phyloP scores from a whole-genome alignment of 2,888 invertebrate species.

The Dascillus cervinus region DNA sequence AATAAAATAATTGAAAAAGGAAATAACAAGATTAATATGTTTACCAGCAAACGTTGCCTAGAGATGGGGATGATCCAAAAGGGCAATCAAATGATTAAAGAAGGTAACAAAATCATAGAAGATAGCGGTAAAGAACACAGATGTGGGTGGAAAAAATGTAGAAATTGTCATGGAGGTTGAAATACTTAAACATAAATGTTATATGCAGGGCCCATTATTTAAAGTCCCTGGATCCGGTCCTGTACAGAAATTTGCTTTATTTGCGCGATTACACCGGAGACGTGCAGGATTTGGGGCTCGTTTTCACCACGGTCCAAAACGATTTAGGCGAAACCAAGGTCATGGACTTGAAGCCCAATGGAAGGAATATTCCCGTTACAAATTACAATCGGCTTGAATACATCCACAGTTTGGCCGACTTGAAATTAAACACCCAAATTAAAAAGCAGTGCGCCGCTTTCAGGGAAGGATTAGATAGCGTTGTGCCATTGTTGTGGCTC shows the following conservation, averaged over 20 bases:
- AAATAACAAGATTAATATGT: too few relatives aligned
- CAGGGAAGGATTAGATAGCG: constrained; percentile 81
- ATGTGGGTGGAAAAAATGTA: constrained; percentile 7
- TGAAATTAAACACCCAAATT: constrained; percentile 87
- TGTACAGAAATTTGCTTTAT: constrained; percentile 85
- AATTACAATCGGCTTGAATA: constrained; percentile 92
- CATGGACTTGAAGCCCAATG: constrained; percentile 86
- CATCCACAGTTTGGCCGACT: constrained; percentile 92
- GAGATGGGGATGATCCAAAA: constrained; percentile 1
- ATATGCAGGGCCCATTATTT: constrained; percentile 70
- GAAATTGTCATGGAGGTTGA: constrained; percentile 7
- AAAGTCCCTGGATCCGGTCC: constrained; percentile 84
- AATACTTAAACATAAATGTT: constrained; percentile 8
- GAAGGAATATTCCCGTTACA: constrained; percentile 84
- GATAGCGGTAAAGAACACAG: constrained; percentile 6
- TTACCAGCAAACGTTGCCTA: too few relatives aligned
- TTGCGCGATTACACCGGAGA: constrained; percentile 80
- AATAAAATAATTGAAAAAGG: constrained; percentile 4
- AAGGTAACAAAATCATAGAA: constrained; percentile 7
- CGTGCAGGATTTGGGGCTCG: constrained; percentile 80
- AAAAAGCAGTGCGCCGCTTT: constrained; percentile 82
- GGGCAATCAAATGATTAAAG: constrained; percentile 5
- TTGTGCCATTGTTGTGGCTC: constrained; percentile 88
- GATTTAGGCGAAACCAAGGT: constrained; percentile 85
- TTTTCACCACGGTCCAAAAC: constrained; percentile 87